Base-by-base conservation (phyloP, 2,113 vertebrate genomes). In the Ceyx melanurus region DNA sequence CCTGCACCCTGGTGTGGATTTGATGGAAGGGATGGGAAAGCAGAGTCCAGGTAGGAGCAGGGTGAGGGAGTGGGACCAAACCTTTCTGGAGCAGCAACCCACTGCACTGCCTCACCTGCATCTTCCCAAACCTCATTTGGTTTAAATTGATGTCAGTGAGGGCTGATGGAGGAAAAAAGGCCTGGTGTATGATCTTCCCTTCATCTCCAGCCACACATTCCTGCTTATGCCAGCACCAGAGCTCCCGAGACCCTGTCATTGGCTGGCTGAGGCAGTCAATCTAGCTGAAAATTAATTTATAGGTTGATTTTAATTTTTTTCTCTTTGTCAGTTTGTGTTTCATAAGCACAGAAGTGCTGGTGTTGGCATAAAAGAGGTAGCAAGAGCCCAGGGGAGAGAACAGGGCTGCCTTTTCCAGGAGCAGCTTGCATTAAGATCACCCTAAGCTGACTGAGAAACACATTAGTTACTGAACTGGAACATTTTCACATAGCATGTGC, bases 271-370 rank as follows among this genome's bases (percentile, higher is more conserved):
- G 42, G 21, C 92, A 94, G 58, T 66, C 71, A 54, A 45, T 58
- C 64, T 54, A 89, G 64, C 79, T 91, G 75, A 82, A 94, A 91
- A 92, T 91, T 92, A 86, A 95, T 80, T 80, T 95, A 82, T 35
- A 89, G 54, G 33, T 15, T 42, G 21, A 15, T 28, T 88, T 45
- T 35, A 35, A 7, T 35, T 13, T 25, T 86, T 81, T 37, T 10
- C 37, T 79, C 54, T 88, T 88, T 77, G 74, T 70, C 1, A 0
- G 60, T 56, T 58, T 91, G 64, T 37, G 42, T 66, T 91, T 85
- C 60, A 11, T 43, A 76, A 71, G 64, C 42, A 82, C 67, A 66
- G 25, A 88, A 89, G 56, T 62, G 75, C 71, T 73, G 19, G 74
- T 73, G 82, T 66, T 94, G 75, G 88, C 92, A 91, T 67, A 86